Base-by-base conservation (phyloP, 2,113 vertebrate genomes). In the Hyaena hyaena region DNA sequence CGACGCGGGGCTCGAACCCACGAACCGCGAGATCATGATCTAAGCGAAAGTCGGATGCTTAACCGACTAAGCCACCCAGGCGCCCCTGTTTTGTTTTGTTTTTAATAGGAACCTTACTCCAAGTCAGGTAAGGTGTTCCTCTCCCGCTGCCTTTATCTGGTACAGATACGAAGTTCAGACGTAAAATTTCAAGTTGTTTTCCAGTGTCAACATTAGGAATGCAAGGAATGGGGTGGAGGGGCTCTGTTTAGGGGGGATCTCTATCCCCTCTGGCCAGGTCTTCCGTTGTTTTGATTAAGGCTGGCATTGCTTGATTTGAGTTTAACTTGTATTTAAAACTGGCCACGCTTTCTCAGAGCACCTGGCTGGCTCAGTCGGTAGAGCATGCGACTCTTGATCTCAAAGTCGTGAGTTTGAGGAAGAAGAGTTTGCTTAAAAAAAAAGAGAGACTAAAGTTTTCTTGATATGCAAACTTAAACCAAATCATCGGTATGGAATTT, bases 401-500 rank as follows among this genome's bases (percentile, higher is more conserved):
- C 39, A 74, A 43, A 24, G 24, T 74, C 43, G 23, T 43, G 39
- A 74, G 24, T 45, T 74, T 12, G 6, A 74, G 23, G 23, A 24
- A 24, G 73, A 26, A 45, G 39, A 74, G 26, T 74, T 45, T 74
- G 26, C 73, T 45, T 11, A 45, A 26, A 43, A 45, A 45, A 58
- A 58, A 19, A 58, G 16, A 14, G 39, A 39, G 39, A 74, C 73
- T 74, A 45, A 83, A 82, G 9, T 26, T 92, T 93, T 85, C 74
- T 88, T 90, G 31, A 81, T 53, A 24, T n/a, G 39, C 26, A 97
- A 7, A 39, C 68, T 87, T 96, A 87, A 80, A 74, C 61, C 61
- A 77, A 79, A 65, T 86, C 95, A 69, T 85, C 65, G 73, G 39
- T 73, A 31, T 97, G 85, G 81, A 90, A 85, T 97, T 96, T 89